Evolutionary conservation across 2,888 invertebrate species (phyloP).

Genomic region (Conus canariensis): DNA sequence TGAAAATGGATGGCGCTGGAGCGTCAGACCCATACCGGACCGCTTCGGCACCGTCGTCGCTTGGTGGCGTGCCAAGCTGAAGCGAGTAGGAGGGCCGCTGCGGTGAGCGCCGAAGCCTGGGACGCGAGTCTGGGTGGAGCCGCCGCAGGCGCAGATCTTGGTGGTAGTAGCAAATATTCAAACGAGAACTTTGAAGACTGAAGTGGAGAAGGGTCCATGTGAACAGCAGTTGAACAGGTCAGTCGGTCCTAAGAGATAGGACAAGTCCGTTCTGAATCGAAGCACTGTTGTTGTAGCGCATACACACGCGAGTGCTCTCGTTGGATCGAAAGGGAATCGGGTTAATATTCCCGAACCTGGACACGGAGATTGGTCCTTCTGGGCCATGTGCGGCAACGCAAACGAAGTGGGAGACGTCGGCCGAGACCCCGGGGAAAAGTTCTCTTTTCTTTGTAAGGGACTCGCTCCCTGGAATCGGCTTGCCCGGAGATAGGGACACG

Average conservation of each 20-base stretch:
- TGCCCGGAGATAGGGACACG: conserved; percentile 76
- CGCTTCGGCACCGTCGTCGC: conserved; percentile 38
- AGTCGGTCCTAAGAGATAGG: conserved; percentile 69
- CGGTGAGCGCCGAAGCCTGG: conserved; percentile 84
- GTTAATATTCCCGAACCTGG: conserved; percentile 81
- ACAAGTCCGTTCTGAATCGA: conserved; percentile 64
- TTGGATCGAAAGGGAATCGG: conserved; percentile 75
- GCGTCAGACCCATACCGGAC: conserved; percentile 73
- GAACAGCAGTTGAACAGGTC: conserved; percentile 79
- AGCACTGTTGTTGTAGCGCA: conserved; percentile 6
- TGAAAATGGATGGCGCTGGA: conserved; percentile 85
- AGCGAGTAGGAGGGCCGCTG: conserved; percentile 83
- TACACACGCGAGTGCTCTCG: background rate
- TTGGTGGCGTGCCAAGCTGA: conserved; percentile 66
- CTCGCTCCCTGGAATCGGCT: conserved; percentile 78
- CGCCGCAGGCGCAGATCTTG: conserved; percentile 81
- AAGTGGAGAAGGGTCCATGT: conserved; percentile 83
- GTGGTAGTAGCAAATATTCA: conserved; percentile 86
- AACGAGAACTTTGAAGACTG: conserved; percentile 82
- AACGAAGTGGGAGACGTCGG: conserved; percentile 76
- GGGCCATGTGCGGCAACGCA: conserved; percentile 61
- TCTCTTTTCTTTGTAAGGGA: conserved; percentile 75
- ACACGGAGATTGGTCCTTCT: conserved; percentile 78
- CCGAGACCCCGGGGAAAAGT: conserved; percentile 78
- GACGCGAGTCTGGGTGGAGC: conserved; percentile 80